phyloP scores from a whole-genome alignment of 2,113 vertebrate genomes.

The Zosterops pallidus region DNA sequence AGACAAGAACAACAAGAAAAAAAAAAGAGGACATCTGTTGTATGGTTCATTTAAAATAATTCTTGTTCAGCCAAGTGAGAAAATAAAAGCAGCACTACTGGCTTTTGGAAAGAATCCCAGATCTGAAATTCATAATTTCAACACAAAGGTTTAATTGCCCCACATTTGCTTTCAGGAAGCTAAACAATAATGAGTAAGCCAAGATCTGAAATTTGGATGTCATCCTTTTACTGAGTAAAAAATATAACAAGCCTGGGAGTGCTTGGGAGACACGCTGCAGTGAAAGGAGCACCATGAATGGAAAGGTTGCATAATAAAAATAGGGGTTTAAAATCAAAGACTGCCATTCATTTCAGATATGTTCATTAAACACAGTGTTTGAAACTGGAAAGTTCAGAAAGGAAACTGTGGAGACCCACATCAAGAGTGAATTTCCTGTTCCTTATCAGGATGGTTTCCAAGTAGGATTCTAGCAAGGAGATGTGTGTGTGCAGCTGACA shows the following conservation, averaged over 20 bases:
- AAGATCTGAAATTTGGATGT: neutral
- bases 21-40: neutral
- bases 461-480: neutral
- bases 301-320: neutral
- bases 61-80: constrained; percentile 10
- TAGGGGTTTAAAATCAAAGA: neutral
- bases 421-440: neutral
- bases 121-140: neutral
- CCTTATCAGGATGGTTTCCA: neutral
- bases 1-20: neutral
- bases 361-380: neutral
- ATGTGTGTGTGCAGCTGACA: rapidly evolving
- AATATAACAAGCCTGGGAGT: neutral
- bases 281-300: neutral
- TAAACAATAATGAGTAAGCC: neutral
- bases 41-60: neutral
- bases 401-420: neutral
- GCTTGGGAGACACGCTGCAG: neutral
- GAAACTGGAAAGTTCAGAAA: neutral
- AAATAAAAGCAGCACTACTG: neutral
- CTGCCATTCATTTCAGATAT: neutral
- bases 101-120: constrained; percentile 30
- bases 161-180: neutral
- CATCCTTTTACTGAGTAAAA: neutral
- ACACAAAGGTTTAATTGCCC: neutral